Evolutionary conservation across 2,888 invertebrate genomes (phyloP), one percentile per base, ranked within the genome.

Genomic region (Drosophila fungiperda): DNA sequence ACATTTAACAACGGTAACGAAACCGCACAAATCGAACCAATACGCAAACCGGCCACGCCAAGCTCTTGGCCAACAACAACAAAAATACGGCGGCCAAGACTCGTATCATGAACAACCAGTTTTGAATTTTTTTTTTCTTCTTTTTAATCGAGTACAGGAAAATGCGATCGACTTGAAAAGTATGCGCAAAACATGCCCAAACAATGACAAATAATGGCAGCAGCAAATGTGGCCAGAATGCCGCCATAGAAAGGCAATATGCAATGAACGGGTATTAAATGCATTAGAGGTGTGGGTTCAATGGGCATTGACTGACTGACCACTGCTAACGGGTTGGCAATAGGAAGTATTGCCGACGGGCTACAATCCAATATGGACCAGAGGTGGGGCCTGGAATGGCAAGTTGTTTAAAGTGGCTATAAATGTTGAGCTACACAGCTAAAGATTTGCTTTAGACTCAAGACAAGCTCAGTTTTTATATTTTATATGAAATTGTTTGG

Each of bases 1-100:
- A 87, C 88, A 87, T 76, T 85, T 81, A 76, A 76, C 68, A 70
- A 85, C 80, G 87, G 87, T 83, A 87, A 76, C 83, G 45, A 67
- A 58, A 62, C 38, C 63, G 49, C 78, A 73, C 80, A 69, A 73
- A 84, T 80, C 80, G 78, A 82, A 82, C 60, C 42, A 59, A 76
- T 52, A 63, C 38, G 54, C 62, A 67, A 76, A 64, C 72, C 63
- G 80, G 78, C 80, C 82, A 73, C 75, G 82, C 87, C 80, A 81
- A 57, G 67, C 74, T 65, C 53, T 53, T 64, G 33, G 57, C 23
- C 57, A 70, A 54, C 68, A 63, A 54, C 68, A 68, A 63, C 68
- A 63, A 15, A 45, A 49, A 45, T 53, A 29, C 36, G 29, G 40
- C 20, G 45, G 45, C 55, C 71, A 64, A 45, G 45, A 62, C 69